Conservation (phyloP, 2,888 invertebrate genomes). For the Theristus sp. region DNA sequence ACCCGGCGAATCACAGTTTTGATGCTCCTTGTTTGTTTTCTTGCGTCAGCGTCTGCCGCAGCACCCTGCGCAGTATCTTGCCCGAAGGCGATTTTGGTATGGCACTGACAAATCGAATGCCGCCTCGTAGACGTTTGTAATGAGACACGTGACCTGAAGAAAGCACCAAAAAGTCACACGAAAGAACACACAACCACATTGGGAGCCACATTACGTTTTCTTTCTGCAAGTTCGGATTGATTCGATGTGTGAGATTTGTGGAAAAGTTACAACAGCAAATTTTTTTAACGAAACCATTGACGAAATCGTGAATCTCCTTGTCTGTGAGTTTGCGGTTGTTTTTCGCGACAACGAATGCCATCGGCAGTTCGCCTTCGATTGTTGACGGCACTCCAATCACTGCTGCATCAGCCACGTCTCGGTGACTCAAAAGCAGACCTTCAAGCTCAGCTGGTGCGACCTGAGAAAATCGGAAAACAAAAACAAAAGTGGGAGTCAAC, state of each 20-base stretch:
- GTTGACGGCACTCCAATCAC: slow-evolving; percentile 56
- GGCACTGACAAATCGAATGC: slow-evolving; percentile 45
- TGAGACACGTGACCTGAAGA: slow-evolving; percentile 45
- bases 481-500: too few species aligned
- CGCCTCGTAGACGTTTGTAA: slow-evolving; percentile 49
- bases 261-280: too few species aligned
- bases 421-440: slow-evolving; percentile 50
- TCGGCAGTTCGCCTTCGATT: slow-evolving; percentile 32
- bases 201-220: too few species aligned
- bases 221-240: too few species aligned
- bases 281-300: too few species aligned
- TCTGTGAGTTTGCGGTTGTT: background rate
- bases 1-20: too few species aligned
- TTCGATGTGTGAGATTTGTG: too few species aligned
- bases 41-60: background rate
- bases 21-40: too few species aligned
- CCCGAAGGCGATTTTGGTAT: slow-evolving; percentile 54
- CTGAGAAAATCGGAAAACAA: too few species aligned
- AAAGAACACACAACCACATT: too few species aligned
- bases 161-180: too few species aligned
- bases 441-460: slow-evolving; percentile 77
- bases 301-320: background rate
- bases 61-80: slow-evolving; percentile 46
- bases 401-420: slow-evolving; percentile 53
- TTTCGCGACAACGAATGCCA: background rate